These are phyloP conservation scores for Lottia gigantea DNA, from an alignment of 2,888 invertebrate species.

Conservation along the genomic window DNA sequence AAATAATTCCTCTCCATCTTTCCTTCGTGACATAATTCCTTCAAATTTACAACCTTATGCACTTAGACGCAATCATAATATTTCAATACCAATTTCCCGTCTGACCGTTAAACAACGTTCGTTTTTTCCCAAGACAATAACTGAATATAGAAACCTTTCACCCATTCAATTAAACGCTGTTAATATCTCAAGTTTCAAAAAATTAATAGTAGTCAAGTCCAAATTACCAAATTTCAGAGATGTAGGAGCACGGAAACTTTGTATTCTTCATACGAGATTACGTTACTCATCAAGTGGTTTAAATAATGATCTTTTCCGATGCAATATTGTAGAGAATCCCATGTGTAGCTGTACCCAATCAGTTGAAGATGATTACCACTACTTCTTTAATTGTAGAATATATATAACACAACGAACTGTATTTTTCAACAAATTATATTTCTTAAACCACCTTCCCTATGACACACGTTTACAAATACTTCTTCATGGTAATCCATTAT, in stretches of 20 bases:
- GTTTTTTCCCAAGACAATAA: background rate
- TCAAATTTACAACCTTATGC: background rate
- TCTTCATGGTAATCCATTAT: too few relatives aligned
- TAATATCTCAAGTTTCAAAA: background rate
- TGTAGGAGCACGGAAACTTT: background rate
- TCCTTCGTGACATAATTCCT: background rate
- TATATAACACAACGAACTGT: too few relatives aligned
- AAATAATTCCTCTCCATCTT: background rate
- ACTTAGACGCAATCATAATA: background rate
- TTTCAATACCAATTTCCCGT: background rate
- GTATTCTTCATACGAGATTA: background rate
- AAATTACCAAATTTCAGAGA: background rate
- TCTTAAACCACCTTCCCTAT: too few relatives aligned
- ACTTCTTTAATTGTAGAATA: background rate
- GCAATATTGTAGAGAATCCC: background rate
- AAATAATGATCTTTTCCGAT: constrained; percentile 2
- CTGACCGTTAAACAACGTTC: background rate
- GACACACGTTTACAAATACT: too few relatives aligned
- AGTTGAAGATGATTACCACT: background rate
- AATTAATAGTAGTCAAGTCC: background rate
- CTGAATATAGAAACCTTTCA: background rate
- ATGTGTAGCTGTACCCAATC: background rate
- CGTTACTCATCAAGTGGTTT: background rate
- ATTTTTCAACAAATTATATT: too few relatives aligned
- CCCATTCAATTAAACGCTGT: background rate